These are phyloP conservation scores for Stenotaenia linearis DNA, from an alignment of 2,888 invertebrate genomes.

Conservation along the genomic window DNA sequence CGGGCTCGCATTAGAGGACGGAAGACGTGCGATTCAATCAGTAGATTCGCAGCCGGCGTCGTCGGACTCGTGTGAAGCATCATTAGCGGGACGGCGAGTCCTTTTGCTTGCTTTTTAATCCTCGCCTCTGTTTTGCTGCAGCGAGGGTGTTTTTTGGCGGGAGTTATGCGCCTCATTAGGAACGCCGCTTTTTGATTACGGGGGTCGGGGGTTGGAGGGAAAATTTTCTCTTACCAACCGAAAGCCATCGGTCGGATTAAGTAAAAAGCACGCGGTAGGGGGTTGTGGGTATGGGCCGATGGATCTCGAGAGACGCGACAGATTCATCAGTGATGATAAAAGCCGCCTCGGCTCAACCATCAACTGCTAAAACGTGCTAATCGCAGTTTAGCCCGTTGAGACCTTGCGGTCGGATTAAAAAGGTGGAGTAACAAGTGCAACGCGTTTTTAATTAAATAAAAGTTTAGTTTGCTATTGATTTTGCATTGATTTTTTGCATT, in stretches of 20 bases:
- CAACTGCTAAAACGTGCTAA: neutral
- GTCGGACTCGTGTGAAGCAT: neutral
- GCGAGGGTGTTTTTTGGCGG: slow-evolving; percentile 5
- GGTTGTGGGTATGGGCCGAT: slow-evolving; percentile 8
- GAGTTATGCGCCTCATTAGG: slow-evolving; percentile 15
- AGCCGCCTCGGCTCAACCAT: neutral
- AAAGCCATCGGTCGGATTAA: slow-evolving; percentile 15
- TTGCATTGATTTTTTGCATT: too few relatives aligned
- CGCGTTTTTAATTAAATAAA: neutral
- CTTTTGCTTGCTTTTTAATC: neutral
- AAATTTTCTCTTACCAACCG: neutral
- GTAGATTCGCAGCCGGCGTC: neutral
- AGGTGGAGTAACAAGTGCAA: neutral
- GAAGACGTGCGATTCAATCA: neutral
- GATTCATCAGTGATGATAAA: slow-evolving; percentile 28
- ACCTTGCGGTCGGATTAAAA: neutral
- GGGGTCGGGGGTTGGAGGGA: neutral
- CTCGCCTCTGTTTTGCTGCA: neutral
- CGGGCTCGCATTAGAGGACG: neutral
- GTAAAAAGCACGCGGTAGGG: slow-evolving; percentile 1
- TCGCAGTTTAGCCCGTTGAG: neutral
- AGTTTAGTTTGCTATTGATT: neutral
- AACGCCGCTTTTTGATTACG: slow-evolving; percentile 1
- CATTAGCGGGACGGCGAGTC: neutral
- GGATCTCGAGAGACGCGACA: slow-evolving; percentile 21